Conservation (phyloP, 1,140 invertebrate species). For the Sinonovacula constricta region DNA sequence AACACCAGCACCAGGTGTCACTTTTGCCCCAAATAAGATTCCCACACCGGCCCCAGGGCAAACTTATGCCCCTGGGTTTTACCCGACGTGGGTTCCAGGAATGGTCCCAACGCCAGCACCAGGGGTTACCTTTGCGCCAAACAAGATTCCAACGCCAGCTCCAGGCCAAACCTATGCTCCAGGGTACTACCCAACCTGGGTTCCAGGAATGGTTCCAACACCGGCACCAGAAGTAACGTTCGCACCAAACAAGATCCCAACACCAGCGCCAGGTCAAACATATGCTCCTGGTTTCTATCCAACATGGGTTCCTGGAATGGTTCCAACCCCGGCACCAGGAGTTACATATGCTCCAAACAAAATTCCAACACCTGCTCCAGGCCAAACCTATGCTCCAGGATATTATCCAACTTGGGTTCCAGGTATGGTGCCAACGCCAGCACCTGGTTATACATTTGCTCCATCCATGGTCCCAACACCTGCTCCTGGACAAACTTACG, state of each 20-base stretch:
- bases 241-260: conserved; percentile 51
- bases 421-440: conserved; percentile 39
- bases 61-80: conserved; percentile 54
- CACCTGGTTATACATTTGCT: conserved; percentile 25
- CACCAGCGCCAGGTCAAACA: conserved; percentile 53
- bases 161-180: conserved; percentile 57
- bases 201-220: conserved; percentile 48
- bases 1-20: conserved; percentile 57
- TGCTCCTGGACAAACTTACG: conserved; percentile 44
- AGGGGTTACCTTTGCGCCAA: conserved; percentile 50
- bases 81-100: conserved; percentile 51
- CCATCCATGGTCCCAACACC: conserved; percentile 31
- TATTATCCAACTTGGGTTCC: conserved; percentile 46
- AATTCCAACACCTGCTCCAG: conserved; percentile 49
- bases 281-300: conserved; percentile 50
- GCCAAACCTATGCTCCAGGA: conserved; percentile 52
- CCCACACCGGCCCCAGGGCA: conserved; percentile 53
- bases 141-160: conserved; percentile 49
- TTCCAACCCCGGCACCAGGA: conserved; percentile 57
- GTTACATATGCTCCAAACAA: conserved; percentile 41
- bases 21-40: conserved; percentile 50
- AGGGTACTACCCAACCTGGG: conserved; percentile 49
- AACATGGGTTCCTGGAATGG: too few species aligned
- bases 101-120: conserved; percentile 52
- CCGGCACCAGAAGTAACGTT: conserved; percentile 58